phyloP scores from a whole-genome alignment of 2,113 vertebrate genomes.

The Oxygymnocypris stewartii region DNA sequence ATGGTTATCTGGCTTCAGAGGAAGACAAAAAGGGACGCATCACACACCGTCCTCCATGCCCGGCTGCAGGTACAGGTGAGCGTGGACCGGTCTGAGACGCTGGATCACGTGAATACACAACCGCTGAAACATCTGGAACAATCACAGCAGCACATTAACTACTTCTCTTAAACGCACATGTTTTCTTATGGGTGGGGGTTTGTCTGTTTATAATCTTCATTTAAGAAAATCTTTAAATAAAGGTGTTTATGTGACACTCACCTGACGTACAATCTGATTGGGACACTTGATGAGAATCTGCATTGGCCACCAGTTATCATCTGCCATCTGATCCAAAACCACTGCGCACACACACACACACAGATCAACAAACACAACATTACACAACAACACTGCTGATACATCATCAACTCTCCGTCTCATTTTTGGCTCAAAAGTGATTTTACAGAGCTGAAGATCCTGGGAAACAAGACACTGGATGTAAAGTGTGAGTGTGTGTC shows the following conservation, averaged over 20 bases:
- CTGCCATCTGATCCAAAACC: conserved; percentile 99
- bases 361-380: neutral
- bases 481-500: neutral
- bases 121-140: conserved; percentile 94
- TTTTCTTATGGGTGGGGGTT: too few species aligned
- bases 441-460: neutral
- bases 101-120: conserved; percentile 98
- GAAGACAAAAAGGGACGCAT: neutral
- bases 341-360: conserved; percentile 71
- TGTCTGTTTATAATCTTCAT: too few species aligned
- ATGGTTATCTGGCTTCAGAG: neutral
- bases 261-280: conserved; percentile 99
- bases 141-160: neutral
- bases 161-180: neutral
- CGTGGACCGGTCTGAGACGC: conserved; percentile 92
- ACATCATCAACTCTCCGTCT: neutral
- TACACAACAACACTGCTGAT: neutral
- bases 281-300: conserved; percentile 99
- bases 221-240: neutral
- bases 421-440: neutral
- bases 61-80: conserved; percentile 96
- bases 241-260: conserved; percentile 56
- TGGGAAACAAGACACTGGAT: neutral
- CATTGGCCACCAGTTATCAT: conserved; percentile 99
- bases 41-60: conserved; percentile 94